Percentiles rank a stretch among this genome's conserved stretches.
These are phyloP conservation scores for Zaprionus gabonicus DNA, from an alignment of 1,140 invertebrate genomes.

Conservation along the genomic window DNA sequence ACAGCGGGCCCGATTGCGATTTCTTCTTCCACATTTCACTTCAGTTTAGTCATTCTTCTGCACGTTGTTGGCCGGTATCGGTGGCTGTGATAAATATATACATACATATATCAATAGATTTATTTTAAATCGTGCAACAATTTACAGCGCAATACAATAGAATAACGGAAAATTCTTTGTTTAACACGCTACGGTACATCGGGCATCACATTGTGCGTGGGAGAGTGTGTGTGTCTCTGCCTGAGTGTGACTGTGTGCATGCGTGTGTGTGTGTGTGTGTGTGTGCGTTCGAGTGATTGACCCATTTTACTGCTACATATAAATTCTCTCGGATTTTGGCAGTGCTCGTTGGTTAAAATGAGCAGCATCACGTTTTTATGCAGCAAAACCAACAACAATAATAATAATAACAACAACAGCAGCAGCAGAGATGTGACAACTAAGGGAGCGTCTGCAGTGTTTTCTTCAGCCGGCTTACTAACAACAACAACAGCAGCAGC, in stretches of 20 bases:
- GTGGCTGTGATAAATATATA: not conserved
- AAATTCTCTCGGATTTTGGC: slow-evolving; percentile 24
- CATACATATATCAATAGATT: slow-evolving; percentile 3
- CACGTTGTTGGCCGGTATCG: slow-evolving; percentile 35
- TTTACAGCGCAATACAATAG: slow-evolving; percentile 15
- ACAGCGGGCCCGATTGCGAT: slow-evolving; percentile 41
- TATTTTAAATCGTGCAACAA: slow-evolving; percentile 23
- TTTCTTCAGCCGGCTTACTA: slow-evolving; percentile 59
- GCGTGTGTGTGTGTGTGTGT: slow-evolving; percentile 14
- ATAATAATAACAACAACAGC: slow-evolving; percentile 39
- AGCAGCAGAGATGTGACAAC: slow-evolving; percentile 40
- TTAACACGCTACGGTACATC: slow-evolving; percentile 25
- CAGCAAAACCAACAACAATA: slow-evolving; percentile 65
- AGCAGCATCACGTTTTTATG: slow-evolving; percentile 81
- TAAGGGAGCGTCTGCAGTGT: slow-evolving; percentile 48
- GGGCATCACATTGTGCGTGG: slow-evolving; percentile 31
- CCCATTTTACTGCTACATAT: slow-evolving; percentile 36
- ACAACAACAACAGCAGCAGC: slow-evolving; percentile 38
- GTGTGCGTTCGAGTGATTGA: slow-evolving; percentile 38
- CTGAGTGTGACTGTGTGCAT: slow-evolving; percentile 12
- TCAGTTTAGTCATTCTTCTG: slow-evolving; percentile 42
- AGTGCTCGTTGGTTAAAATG: slow-evolving; percentile 49
- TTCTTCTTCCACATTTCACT: slow-evolving; percentile 40
- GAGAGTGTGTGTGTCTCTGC: slow-evolving; percentile 35
- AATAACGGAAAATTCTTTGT: slow-evolving; percentile 11